A percentile compares a stretch with the other conserved stretches of the same genome.
Conservation (phyloP, 2,113 vertebrate species). For the Tauraco erythrolophus region DNA sequence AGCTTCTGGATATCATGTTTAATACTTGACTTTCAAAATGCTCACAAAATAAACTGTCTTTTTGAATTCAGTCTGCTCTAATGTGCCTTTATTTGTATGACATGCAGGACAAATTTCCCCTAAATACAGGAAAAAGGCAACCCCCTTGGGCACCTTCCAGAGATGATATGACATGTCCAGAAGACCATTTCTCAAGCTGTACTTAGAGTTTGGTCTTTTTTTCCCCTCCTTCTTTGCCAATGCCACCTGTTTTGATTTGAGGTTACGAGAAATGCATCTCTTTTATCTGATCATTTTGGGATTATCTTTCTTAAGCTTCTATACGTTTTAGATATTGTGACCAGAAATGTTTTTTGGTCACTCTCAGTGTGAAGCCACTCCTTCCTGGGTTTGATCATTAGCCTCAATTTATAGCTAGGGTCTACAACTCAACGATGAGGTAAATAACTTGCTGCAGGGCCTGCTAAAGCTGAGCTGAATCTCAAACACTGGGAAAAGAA, state of each 20-base stretch:
- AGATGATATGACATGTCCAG: neutral
- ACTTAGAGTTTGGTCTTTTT: neutral
- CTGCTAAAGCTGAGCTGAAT: neutral
- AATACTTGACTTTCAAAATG: neutral
- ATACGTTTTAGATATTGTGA: neutral
- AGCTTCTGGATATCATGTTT: neutral
- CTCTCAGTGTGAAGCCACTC: neutral
- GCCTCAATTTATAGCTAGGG: neutral
- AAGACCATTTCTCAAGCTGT: neutral
- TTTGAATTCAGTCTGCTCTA: neutral
- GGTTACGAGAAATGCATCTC: neutral
- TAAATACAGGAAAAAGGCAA: neutral
- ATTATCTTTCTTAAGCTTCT: neutral
- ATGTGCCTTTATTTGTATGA: neutral
- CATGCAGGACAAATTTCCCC: neutral
- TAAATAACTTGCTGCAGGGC: neutral
- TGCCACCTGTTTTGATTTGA: neutral
- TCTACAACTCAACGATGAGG: fast-evolving
- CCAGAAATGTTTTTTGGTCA: neutral
- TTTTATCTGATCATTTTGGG: neutral
- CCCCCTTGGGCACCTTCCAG: neutral
- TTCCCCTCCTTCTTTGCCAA: fast-evolving
- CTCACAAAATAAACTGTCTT: neutral
- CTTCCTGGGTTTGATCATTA: neutral
- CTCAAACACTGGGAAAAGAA: neutral